A percentile compares a stretch with the other conserved stretches of the same genome.
These are phyloP conservation scores for Callorhinus ursinus DNA, from an alignment of 2,113 vertebrate genomes.

Conservation along the genomic window DNA sequence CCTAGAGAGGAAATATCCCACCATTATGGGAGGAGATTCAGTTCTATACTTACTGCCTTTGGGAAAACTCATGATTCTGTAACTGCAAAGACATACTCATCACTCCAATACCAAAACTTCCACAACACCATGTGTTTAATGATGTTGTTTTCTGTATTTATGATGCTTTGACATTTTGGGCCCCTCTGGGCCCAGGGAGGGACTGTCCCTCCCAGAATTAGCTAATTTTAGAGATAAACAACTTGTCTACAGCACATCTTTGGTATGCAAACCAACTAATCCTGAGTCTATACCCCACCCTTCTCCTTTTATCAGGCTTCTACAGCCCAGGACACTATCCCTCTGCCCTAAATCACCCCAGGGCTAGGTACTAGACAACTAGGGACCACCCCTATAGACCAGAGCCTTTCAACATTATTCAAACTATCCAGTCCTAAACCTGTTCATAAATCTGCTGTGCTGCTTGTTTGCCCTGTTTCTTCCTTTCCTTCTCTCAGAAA, in stretches of 20 bases:
- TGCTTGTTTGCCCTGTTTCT: background rate
- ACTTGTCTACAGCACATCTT: background rate
- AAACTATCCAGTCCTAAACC: background rate
- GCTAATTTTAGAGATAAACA: background rate
- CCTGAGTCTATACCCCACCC: background rate
- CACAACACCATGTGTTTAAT: background rate
- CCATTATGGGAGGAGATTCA: background rate
- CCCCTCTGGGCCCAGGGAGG: background rate
- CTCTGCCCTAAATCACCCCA: background rate
- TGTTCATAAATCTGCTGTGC: background rate
- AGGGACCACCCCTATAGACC: background rate
- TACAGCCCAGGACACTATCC: background rate
- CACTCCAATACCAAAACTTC: background rate
- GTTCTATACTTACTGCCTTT: constrained; percentile 3
- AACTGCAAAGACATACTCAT: background rate
- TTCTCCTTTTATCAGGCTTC: background rate
- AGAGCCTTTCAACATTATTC: background rate
- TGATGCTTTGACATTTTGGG: background rate
- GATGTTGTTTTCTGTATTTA: background rate
- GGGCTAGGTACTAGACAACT: background rate
- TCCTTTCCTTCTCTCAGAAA: background rate
- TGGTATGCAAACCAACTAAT: background rate
- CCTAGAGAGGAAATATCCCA: background rate
- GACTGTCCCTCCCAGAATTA: background rate
- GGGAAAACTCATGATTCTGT: background rate